Evolutionary conservation across 2,888 invertebrate genomes (phyloP), one percentile per base, ranked within the genome.

Genomic region (Luffia ferchaultella): DNA sequence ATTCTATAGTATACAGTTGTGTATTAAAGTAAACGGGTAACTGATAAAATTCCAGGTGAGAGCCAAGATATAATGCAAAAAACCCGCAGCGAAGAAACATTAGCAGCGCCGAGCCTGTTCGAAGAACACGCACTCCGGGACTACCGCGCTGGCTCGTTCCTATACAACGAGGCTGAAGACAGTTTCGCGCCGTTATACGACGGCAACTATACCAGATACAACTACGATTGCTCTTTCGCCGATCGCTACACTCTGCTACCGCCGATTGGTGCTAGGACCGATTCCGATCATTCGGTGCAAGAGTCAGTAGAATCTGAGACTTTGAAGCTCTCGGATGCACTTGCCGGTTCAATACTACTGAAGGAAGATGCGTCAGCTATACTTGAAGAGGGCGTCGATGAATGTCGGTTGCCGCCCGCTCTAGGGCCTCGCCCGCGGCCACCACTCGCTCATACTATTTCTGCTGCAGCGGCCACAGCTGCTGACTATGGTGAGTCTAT

Each of bases 71-170:
- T 52, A 41, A 77, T 83, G 46, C 79, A 80, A 54, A 84, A 82
- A 62, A 80, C 83, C 0, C 63, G 80, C 20, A 80, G 78, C 62
- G 83, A 82, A 54, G 82, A 83, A 55, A 74, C 71, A 5, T 60
- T 83, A 2, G 70, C 76, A 57, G 70, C 68, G 55, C 64, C 71
- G 9, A 64, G 70, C 12, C 55, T 75, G 46, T 59, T 74, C 20
- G 76, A 75, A 49, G 76, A 72, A 16, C 55, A 59, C 16, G 48
- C 54, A 57, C 58, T 58, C 52, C 53, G 54, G 2, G 61, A 53
- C 63, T 20, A 55, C 52, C 53, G 54, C 5, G 60, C 50, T 62
- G 20, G 55, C 62, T 12, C 66, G 62, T 62, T 57, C 64, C 40
- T 62, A 2, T 64, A 61, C 56, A 58, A 58, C 52, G 67, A 66